phyloP scores from a whole-genome alignment of 2,113 vertebrate species.

The Anoura caudifer region DNA sequence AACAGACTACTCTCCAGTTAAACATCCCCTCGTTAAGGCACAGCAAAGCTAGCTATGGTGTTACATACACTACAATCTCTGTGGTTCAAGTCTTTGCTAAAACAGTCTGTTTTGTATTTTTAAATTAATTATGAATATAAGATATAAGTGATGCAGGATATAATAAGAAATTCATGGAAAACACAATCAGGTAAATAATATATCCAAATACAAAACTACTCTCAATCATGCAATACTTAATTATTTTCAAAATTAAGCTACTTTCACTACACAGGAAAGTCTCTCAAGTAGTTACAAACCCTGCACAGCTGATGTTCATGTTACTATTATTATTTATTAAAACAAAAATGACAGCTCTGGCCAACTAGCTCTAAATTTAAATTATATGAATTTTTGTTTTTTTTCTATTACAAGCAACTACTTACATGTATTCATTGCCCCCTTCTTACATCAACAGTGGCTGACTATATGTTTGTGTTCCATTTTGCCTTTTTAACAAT shows the following conservation, averaged over 20 bases:
- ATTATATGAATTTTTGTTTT: not conserved
- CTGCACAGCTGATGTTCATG: not conserved
- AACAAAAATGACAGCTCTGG: not conserved
- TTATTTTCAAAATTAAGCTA: not conserved
- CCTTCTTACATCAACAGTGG: not conserved
- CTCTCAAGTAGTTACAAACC: not conserved
- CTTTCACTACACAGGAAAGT: not conserved
- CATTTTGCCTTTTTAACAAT: not conserved
- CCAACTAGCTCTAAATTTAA: not conserved
- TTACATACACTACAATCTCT: not conserved
- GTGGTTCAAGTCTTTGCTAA: not conserved
- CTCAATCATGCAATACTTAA: not conserved
- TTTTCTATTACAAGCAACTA: not conserved
- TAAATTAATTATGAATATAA: not conserved
- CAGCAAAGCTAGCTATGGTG: not conserved
- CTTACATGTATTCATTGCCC: not conserved
- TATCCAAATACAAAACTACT: not conserved
- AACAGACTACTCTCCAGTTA: not conserved
- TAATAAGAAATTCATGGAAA: slow-evolving; percentile 18
- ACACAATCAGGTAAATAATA: not conserved
- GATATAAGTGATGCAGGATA: not conserved
- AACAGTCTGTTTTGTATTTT: not conserved
- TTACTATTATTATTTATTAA: not conserved
- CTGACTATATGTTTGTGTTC: not conserved
- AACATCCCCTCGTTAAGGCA: not conserved